Evolutionary conservation across 2,888 invertebrate genomes (phyloP).

Genomic region (Hypselothyrea guttata): DNA sequence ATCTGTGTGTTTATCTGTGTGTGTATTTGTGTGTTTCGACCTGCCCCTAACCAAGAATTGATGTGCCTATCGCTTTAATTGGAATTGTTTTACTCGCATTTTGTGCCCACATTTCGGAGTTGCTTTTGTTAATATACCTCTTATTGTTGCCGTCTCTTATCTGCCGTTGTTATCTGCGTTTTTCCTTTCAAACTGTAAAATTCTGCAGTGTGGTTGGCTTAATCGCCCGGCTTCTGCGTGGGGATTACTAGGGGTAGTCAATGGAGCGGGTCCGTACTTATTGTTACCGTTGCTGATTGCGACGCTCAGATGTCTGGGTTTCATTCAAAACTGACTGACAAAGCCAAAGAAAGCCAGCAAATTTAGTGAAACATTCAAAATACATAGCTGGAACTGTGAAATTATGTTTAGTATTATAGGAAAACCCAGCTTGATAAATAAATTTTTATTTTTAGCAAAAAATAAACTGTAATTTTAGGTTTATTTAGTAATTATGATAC

Average conservation of each 20-base stretch:
- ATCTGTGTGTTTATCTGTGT: slow-evolving; percentile 7
- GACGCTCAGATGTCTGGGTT: slow-evolving; percentile 60
- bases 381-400: no score
- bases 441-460: no score
- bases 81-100: slow-evolving; percentile 65
- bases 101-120: slow-evolving; percentile 54
- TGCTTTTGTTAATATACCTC: slow-evolving; percentile 45
- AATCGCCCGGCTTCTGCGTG: slow-evolving; percentile 56
- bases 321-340: slow-evolving; percentile 13
- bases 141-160: slow-evolving; percentile 39
- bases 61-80: slow-evolving; percentile 59
- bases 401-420: no score
- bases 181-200: slow-evolving; percentile 51
- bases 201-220: slow-evolving; percentile 55
- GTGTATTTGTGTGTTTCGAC: background rate
- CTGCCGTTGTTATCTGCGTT: slow-evolving; percentile 58
- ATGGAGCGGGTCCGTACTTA: slow-evolving; percentile 15
- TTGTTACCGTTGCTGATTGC: slow-evolving; percentile 67
- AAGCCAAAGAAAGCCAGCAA: slow-evolving; percentile 15
- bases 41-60: background rate
- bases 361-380: no score
- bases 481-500: no score
- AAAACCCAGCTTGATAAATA: no score
- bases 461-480: no score
- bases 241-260: slow-evolving; percentile 55